Evolutionary conservation across 2,113 vertebrate species (phyloP).

Genomic region (Atherinomorus stipes): DNA sequence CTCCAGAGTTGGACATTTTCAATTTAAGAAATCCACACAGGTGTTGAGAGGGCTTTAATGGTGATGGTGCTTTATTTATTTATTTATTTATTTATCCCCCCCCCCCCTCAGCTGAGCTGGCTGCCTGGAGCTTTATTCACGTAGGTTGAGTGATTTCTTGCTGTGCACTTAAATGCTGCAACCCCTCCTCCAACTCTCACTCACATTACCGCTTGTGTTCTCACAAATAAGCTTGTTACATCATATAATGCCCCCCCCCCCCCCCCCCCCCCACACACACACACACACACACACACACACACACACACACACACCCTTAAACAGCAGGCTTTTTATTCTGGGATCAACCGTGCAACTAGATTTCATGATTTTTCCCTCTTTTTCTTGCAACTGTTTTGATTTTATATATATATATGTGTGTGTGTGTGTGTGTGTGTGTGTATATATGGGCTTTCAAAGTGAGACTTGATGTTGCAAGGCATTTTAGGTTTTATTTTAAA

Average conservation of each 20-base stretch:
- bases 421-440: no score
- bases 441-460: constrained; percentile 15
- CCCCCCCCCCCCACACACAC: no score
- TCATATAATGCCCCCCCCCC: constrained; percentile 49
- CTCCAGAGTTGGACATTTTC: constrained; percentile 59
- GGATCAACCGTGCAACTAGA: constrained; percentile 46
- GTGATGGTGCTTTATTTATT: constrained; percentile 38
- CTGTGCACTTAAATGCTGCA: constrained; percentile 66
- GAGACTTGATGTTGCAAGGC: neutral
- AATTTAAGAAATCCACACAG: constrained; percentile 70
- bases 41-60: constrained; percentile 67
- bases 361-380: constrained; percentile 41
- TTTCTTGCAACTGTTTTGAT: constrained; percentile 15
- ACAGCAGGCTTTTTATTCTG: constrained; percentile 58
- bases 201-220: constrained; percentile 51
- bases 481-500: constrained; percentile 14
- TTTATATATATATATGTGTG: neutral
- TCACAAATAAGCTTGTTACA: constrained; percentile 73
- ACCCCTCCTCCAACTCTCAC: constrained; percentile 32
- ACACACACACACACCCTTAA: no score
- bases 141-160: constrained; percentile 65
- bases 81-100: no score
- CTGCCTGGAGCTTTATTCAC: constrained; percentile 58
- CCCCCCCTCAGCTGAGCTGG: constrained; percentile 53
- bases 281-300: no score